These are phyloP conservation scores for Meriones psammophilus DNA, from an alignment of 2,797 vertebrate genomes.

Conservation along the genomic window DNA sequence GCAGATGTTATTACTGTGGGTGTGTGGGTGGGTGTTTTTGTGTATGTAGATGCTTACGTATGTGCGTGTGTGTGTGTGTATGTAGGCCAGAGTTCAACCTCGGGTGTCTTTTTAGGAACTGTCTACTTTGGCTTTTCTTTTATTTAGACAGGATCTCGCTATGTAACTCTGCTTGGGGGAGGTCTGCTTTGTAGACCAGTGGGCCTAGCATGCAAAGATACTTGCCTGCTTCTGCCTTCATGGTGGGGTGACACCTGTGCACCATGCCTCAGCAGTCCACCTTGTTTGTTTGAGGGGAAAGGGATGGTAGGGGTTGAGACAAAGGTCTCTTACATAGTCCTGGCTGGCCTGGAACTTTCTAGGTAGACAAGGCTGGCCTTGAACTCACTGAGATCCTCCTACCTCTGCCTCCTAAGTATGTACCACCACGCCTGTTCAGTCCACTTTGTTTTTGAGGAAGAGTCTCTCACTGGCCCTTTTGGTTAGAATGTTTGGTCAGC, in stretches of 20 bases:
- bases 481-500: background rate
- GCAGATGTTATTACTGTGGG: background rate
- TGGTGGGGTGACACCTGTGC: background rate
- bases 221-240: background rate
- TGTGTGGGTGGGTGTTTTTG: background rate
- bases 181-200: background rate
- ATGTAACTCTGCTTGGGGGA: background rate
- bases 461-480: background rate
- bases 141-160: background rate
- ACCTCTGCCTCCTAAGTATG: background rate
- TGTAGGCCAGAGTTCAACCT: background rate
- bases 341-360: background rate
- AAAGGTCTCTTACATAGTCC: background rate
- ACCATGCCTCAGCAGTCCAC: background rate
- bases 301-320: background rate
- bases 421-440: no score
- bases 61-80: background rate
- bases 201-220: background rate
- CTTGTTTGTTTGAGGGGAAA: background rate
- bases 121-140: background rate
- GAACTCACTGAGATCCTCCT: background rate
- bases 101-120: background rate
- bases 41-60: background rate
- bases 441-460: background rate
- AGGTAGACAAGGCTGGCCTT: background rate